Evolutionary conservation across 2,797 vertebrate genomes (phyloP), one percentile per base, ranked within the genome.

Genomic region (Pipistrellus nathusii): DNA sequence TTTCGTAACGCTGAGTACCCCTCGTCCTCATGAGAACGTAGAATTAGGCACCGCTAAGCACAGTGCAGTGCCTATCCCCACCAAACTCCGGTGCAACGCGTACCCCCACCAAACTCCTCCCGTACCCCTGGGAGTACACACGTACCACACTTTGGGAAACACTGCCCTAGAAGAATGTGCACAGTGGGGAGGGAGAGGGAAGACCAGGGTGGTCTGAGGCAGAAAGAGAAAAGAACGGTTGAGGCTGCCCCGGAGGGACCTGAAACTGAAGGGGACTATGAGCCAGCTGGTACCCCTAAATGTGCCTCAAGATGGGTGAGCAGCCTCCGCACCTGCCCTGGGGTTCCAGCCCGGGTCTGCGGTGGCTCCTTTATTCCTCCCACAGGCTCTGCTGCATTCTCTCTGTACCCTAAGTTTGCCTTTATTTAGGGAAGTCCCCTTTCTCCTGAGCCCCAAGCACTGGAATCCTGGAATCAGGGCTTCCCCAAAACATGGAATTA

Each of bases 401-500:
- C 55, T 30, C 48, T 12, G 27, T 48, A 12, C 68, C 30, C n/a
- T 66, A 20, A 0, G 35, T 91, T 89, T 80, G 35, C 38, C 11
- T 32, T 66, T 62, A n/a, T 59, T 48, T 41, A 27, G 7, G 0
- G 2, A 88, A 17, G 66, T 57, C 71, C 2, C 5, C 66, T 83
- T 82, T 72, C 46, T 84, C 25, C 30, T 20, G 66, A 15, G 20
- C 30, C 15, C 5, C 4, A 59, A 30, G 78, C 66, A 8, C 15
- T 84, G 30, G 84, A 88, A 91, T 91, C 30, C 38, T 57, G 62
- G 44, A 91, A 55, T 27, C 15, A 3, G 53, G 18, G 78, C 14
- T 51, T 38, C 4, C 48, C 32, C 30, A 71, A n/a, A 51, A 21
- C 13, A 11, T 13, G 1, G 44, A 53, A 41, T 78, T 86, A 18